Conservation (phyloP, 2,113 vertebrate species). For the Scomber scombrus region DNA sequence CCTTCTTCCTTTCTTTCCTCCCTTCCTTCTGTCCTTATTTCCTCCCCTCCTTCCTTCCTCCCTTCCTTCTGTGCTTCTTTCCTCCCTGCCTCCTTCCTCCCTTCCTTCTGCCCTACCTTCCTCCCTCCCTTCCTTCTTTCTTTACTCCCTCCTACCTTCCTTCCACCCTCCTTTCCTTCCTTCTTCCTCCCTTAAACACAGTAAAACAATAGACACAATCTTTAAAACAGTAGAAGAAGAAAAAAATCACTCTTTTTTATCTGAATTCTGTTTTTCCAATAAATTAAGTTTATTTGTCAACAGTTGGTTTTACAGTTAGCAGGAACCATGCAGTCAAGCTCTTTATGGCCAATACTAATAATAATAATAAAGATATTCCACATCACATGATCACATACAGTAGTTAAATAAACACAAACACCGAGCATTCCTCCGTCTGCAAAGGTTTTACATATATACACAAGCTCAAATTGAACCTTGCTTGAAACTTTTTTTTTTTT, state of each 20-base stretch:
- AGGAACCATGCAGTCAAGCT: conserved; percentile 96
- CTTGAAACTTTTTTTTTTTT: conserved; percentile 65
- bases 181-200: no score
- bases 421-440: conserved; percentile 90
- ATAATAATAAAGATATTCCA: conserved; percentile 85
- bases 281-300: conserved; percentile 94
- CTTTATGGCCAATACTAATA: conserved; percentile 88
- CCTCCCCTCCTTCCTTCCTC: no score
- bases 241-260: conserved; percentile 27
- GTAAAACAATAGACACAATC: conserved; percentile 20
- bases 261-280: conserved; percentile 80
- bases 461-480: conserved; percentile 83
- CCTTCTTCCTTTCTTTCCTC: no score
- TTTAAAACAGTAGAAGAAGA: conserved; percentile 75
- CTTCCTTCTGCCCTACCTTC: no score
- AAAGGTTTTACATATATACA: conserved; percentile 94
- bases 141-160: no score
- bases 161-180: no score
- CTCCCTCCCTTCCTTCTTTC: no score
- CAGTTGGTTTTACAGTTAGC: conserved; percentile 80
- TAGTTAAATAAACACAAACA: conserved; percentile 86
- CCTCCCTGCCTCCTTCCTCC: no score
- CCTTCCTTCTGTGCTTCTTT: no score
- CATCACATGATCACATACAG: conserved; percentile 89
- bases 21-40: no score